These are phyloP conservation scores for Campodea augens DNA, from an alignment of 1,140 invertebrate genomes.

Conservation along the genomic window DNA sequence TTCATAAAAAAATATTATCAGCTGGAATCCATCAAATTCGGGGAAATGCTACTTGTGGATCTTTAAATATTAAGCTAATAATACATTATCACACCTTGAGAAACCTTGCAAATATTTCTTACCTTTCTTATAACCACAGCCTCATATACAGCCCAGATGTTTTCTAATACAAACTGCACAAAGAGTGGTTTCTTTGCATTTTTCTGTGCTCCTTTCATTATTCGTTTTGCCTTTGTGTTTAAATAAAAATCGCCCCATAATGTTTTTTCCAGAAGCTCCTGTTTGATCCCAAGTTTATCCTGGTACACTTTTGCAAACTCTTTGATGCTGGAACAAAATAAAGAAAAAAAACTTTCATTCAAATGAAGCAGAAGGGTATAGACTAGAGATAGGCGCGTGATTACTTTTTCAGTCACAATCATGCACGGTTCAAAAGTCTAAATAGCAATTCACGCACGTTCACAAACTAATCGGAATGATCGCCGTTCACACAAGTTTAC, in stretches of 20 bases:
- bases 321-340: conserved; percentile 28
- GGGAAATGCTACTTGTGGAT: too few species aligned
- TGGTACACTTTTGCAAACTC: conserved; percentile 79
- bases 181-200: conserved; percentile 92
- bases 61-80: too few species aligned
- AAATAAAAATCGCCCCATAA: conserved; percentile 94
- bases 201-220: conserved; percentile 76
- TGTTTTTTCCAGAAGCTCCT: conserved; percentile 40
- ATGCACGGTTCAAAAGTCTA: too few species aligned
- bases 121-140: conserved; percentile 46
- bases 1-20: too few species aligned
- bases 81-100: conserved; percentile 4
- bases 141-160: conserved; percentile 83
- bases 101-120: conserved; percentile 3
- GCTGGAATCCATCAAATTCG: too few species aligned
- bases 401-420: too few species aligned
- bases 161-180: conserved; percentile 86
- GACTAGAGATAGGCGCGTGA: too few species aligned
- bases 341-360: conserved; percentile 3
- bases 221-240: conserved; percentile 66
- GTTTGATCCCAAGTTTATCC: conserved; percentile 48
- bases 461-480: too few species aligned
- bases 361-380: too few species aligned
- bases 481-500: too few species aligned
- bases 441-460: too few species aligned